Evolutionary conservation across 2,888 invertebrate species (phyloP).

Genomic region (Xanthorhoe designata): DNA sequence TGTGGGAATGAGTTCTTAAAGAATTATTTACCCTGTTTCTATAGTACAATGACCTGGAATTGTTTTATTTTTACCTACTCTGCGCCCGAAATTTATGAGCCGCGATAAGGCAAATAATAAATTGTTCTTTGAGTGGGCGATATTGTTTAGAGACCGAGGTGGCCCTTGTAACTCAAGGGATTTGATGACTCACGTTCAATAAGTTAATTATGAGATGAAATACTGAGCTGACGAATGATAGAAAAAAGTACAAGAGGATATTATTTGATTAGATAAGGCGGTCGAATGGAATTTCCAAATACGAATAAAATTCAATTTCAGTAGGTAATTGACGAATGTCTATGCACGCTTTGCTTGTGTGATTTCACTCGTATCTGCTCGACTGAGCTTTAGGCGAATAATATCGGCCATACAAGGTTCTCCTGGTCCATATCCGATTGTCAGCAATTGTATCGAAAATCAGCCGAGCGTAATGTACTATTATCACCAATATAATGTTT

Average conservation of each 20-base stretch:
- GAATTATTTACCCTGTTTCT: conserved; percentile 42
- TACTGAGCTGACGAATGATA: neutral
- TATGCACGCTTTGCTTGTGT: neutral
- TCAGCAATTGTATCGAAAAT: neutral
- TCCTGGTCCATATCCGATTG: neutral
- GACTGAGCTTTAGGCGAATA: neutral
- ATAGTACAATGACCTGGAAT: conserved; percentile 42
- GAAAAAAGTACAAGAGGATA: neutral
- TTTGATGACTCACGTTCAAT: neutral
- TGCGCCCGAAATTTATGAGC: conserved; percentile 25
- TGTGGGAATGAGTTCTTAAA: conserved; percentile 45
- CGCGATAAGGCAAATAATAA: conserved; percentile 27
- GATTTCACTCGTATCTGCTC: neutral
- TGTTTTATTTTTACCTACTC: conserved; percentile 41
- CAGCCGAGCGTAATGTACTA: too few relatives aligned
- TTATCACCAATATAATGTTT: too few relatives aligned
- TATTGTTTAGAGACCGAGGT: conserved; percentile 12
- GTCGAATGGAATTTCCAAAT: too few relatives aligned
- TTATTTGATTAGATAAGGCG: too few relatives aligned
- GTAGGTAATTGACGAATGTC: neutral
- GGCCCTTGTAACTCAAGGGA: neutral
- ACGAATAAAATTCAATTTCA: neutral
- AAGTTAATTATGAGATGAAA: neutral
- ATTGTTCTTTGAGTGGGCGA: conserved; percentile 22
- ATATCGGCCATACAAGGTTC: neutral